A percentile compares a stretch with the other conserved stretches of the same genome.
Conservation (phyloP, 2,888 invertebrate genomes). For the Dasysyrphus albostriatus region DNA sequence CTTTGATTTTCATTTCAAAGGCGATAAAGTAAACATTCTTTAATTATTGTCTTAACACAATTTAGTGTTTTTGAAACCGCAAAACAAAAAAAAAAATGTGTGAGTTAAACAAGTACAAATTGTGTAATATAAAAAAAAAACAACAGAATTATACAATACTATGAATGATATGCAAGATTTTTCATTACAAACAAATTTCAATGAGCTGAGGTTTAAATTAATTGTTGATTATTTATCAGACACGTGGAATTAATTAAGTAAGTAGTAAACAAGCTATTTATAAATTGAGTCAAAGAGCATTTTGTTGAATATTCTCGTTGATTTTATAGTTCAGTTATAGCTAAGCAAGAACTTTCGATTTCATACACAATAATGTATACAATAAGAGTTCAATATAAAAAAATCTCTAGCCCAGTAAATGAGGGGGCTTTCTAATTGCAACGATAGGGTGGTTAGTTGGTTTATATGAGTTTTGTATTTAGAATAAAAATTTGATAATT, state of each 20-base stretch:
- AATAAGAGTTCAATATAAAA: too few species aligned
- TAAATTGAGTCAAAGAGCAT: constrained; percentile 10
- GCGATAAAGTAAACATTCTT: constrained; percentile 41
- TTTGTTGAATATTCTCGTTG: not conserved
- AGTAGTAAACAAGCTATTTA: constrained; percentile 18
- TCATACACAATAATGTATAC: not conserved
- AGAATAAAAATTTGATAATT: too few species aligned
- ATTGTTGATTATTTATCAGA: not conserved
- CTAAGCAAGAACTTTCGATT: not conserved
- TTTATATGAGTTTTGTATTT: too few species aligned
- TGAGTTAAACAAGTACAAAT: not conserved
- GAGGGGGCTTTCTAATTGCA: too few species aligned
- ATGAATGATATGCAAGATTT: not conserved
- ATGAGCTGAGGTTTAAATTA: constrained; percentile 2
- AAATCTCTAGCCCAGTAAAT: too few species aligned
- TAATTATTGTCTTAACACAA: constrained; percentile 10
- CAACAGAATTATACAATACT: not conserved
- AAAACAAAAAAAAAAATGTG: constrained; percentile 13
- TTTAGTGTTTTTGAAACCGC: constrained; percentile 17
- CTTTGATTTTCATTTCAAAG: constrained; percentile 10
- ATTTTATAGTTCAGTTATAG: not conserved
- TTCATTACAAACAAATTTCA: not conserved
- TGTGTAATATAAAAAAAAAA: not conserved
- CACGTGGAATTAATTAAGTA: constrained; percentile 28
- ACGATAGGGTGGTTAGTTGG: too few species aligned